Conservation (phyloP, 2,888 invertebrate species). For the Euphydryas editha region DNA sequence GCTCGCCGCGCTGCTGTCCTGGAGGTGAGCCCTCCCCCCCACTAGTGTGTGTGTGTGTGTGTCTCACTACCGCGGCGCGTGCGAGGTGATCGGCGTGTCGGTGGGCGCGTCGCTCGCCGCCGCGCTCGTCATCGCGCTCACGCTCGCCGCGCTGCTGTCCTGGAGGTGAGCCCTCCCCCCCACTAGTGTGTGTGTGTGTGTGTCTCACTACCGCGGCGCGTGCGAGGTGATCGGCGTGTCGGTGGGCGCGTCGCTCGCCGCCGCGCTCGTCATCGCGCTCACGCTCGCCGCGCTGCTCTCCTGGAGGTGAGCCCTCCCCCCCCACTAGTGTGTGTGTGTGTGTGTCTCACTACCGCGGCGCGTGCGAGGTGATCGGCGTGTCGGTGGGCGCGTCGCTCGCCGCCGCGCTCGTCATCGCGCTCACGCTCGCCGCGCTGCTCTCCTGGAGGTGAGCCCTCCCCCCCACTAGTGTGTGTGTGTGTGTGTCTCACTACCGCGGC, state of each 20-base stretch:
- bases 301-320: slow-evolving; percentile 87
- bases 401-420: slow-evolving; percentile 93
- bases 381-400: slow-evolving; percentile 95
- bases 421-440: slow-evolving; percentile 93
- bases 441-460: slow-evolving; percentile 90
- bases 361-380: slow-evolving; percentile 94
- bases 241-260: slow-evolving; percentile 94
- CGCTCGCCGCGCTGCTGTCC: slow-evolving; percentile 93
- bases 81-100: slow-evolving; percentile 95
- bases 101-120: slow-evolving; percentile 95
- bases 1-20: slow-evolving; percentile 93
- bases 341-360: slow-evolving; percentile 95
- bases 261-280: slow-evolving; percentile 93
- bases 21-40: slow-evolving; percentile 85
- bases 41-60: too few relatives aligned
- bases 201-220: slow-evolving; percentile 94
- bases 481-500: slow-evolving; percentile 95
- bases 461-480: too few relatives aligned
- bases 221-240: slow-evolving; percentile 96
- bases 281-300: slow-evolving; percentile 94
- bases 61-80: slow-evolving; percentile 94
- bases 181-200: too few relatives aligned
- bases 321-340: too few relatives aligned
- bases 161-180: slow-evolving; percentile 87
- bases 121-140: slow-evolving; percentile 93